Conservation (phyloP, 2,888 invertebrate genomes). For the Melanostoma scalare region DNA sequence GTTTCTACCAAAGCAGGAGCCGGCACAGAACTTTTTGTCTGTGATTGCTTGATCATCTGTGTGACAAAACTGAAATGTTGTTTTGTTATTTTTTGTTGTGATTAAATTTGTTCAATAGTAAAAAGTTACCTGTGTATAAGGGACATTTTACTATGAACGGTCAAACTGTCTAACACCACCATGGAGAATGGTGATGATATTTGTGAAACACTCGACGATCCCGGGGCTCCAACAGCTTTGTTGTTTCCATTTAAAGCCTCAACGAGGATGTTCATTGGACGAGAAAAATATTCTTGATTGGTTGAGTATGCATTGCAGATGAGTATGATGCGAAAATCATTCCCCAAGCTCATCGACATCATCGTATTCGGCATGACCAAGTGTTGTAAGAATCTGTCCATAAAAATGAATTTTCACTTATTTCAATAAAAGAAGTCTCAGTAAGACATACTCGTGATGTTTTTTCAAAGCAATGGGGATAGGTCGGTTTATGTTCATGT, state of each 20-base stretch:
- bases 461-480: conserved; percentile 91
- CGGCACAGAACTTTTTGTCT: conserved; percentile 91
- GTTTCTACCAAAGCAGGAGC: conserved; percentile 97
- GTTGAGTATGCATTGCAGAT: conserved; percentile 98
- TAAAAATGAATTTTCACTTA: conserved; percentile 46
- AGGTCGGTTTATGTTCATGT: conserved; percentile 88
- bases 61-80: conserved; percentile 86
- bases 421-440: neutral
- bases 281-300: conserved; percentile 93
- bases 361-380: conserved; percentile 89
- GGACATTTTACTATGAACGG: conserved; percentile 97
- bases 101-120: neutral
- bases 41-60: conserved; percentile 94
- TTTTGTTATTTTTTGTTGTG: neutral
- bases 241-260: conserved; percentile 91
- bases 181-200: conserved; percentile 94
- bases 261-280: conserved; percentile 95
- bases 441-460: conserved; percentile 87
- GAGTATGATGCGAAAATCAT: conserved; percentile 94
- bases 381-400: conserved; percentile 91
- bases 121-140: conserved; percentile 85
- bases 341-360: conserved; percentile 90
- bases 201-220: conserved; percentile 82
- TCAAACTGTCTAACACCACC: conserved; percentile 95
- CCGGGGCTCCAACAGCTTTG: conserved; percentile 83